phyloP scores from a whole-genome alignment of 2,888 invertebrate species.

The Morpho helenor region DNA sequence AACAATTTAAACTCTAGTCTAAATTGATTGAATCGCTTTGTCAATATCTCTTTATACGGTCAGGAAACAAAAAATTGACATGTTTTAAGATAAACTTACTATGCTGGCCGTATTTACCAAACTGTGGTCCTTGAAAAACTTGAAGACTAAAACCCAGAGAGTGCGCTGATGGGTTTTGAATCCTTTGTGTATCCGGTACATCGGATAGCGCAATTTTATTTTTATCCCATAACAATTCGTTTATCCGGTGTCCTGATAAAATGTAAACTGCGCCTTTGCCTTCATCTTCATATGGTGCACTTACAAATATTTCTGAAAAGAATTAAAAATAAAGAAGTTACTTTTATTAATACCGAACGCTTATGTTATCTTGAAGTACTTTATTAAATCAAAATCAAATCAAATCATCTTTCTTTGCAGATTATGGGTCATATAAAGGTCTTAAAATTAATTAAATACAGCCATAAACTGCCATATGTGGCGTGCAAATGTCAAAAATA shows the following conservation, averaged over 20 bases:
- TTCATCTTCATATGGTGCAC: constrained; percentile 52
- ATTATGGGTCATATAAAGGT: too few species aligned
- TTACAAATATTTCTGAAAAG: constrained; percentile 54
- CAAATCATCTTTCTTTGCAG: too few species aligned
- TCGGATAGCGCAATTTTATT: constrained; percentile 30
- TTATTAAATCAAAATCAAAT: too few species aligned
- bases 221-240: neutral
- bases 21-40: too few species aligned
- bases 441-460: too few species aligned
- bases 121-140: constrained; percentile 37
- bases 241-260: constrained; percentile 48
- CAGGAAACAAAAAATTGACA: too few species aligned
- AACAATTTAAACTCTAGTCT: too few species aligned
- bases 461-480: too few species aligned
- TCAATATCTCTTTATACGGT: too few species aligned
- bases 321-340: neutral
- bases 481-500: too few species aligned
- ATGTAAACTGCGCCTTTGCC: constrained; percentile 49
- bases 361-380: too few species aligned
- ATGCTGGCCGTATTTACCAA: constrained; percentile 45
- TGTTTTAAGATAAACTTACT: constrained; percentile 34
- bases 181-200: constrained; percentile 38
- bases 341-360: too few species aligned
- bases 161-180: constrained; percentile 29
- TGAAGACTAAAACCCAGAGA: constrained; percentile 51